These are phyloP conservation scores for Acestrorhynchus altus DNA, from an alignment of 2,797 vertebrate species.

Conservation along the genomic window DNA sequence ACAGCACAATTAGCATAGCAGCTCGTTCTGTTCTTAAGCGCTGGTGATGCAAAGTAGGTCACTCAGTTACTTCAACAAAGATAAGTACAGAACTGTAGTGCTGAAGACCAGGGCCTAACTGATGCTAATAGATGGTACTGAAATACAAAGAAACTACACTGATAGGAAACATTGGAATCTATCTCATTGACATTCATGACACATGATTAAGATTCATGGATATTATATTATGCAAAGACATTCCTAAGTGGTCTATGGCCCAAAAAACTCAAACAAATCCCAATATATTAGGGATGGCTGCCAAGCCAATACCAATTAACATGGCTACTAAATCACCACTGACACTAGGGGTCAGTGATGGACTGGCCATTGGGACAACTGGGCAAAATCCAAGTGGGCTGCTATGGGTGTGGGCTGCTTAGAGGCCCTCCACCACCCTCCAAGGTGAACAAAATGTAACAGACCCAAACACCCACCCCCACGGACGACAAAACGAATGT, in stretches of 20 bases:
- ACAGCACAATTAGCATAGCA: constrained; percentile 34
- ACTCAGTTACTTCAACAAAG: constrained; percentile 15
- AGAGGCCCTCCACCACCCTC: too few relatives aligned
- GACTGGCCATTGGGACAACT: too few relatives aligned
- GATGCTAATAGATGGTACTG: background rate
- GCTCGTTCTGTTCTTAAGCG: background rate
- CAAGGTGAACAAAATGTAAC: too few relatives aligned
- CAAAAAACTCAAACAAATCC: background rate
- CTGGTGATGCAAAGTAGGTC: constrained; percentile 28
- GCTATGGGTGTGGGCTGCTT: too few relatives aligned
- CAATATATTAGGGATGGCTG: too few relatives aligned
- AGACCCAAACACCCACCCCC: too few relatives aligned
- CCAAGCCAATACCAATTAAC: too few relatives aligned
- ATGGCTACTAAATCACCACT: too few relatives aligned
- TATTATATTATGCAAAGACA: background rate
- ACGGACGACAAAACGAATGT: too few relatives aligned
- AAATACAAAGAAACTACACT: background rate
- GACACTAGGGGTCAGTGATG: too few relatives aligned
- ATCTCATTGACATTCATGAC: background rate
- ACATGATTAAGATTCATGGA: background rate
- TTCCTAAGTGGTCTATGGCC: background rate
- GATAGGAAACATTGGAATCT: constrained; percentile 5
- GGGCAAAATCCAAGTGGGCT: too few relatives aligned
- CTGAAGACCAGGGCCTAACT: background rate
- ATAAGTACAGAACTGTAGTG: background rate